These are phyloP conservation scores for Corbicula japonica DNA, from an alignment of 2,888 invertebrate genomes.

Conservation along the genomic window DNA sequence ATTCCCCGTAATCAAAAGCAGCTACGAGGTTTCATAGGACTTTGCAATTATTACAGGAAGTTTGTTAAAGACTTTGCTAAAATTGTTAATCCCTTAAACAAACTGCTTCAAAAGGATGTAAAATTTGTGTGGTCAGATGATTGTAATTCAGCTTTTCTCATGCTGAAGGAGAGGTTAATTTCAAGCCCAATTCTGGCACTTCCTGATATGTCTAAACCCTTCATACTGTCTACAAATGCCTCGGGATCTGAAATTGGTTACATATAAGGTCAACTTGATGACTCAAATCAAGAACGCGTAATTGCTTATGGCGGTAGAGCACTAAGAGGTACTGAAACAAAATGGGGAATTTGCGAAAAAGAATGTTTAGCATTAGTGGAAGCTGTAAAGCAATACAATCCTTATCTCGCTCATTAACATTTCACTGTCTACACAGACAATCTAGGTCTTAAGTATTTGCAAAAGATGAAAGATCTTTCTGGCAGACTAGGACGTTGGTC, in stretches of 20 bases:
- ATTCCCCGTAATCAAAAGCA: slow-evolving; percentile 4
- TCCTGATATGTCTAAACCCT: slow-evolving; percentile 62
- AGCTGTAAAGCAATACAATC: slow-evolving; percentile 51
- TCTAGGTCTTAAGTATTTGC: slow-evolving; percentile 41
- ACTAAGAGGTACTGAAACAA: slow-evolving; percentile 41
- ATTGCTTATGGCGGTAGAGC: slow-evolving; percentile 62
- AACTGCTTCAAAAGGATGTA: slow-evolving; percentile 69
- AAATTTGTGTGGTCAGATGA: slow-evolving; percentile 73
- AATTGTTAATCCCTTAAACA: slow-evolving; percentile 57
- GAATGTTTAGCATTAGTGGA: slow-evolving; percentile 66
- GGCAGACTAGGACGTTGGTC: slow-evolving; percentile 63
- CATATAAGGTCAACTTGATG: slow-evolving; percentile 60
- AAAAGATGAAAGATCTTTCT: slow-evolving; percentile 38
- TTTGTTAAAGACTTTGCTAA: slow-evolving; percentile 54
- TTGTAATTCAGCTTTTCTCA: slow-evolving; percentile 79
- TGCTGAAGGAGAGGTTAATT: slow-evolving; percentile 71
- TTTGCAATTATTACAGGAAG: slow-evolving; percentile 60
- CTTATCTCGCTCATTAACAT: slow-evolving; percentile 44
- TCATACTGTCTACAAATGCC: slow-evolving; percentile 66
- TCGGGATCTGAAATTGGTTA: slow-evolving; percentile 54
- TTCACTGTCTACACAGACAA: slow-evolving; percentile 62
- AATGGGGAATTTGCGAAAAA: slow-evolving; percentile 48
- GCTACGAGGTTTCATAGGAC: slow-evolving; percentile 54
- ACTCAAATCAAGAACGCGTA: slow-evolving; percentile 32
- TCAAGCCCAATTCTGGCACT: slow-evolving; percentile 62